Percentiles rank a stretch among this genome's conserved stretches.
These are phyloP conservation scores for Adoxophyes honmai DNA, from an alignment of 1,140 invertebrate species.

Conservation along the genomic window DNA sequence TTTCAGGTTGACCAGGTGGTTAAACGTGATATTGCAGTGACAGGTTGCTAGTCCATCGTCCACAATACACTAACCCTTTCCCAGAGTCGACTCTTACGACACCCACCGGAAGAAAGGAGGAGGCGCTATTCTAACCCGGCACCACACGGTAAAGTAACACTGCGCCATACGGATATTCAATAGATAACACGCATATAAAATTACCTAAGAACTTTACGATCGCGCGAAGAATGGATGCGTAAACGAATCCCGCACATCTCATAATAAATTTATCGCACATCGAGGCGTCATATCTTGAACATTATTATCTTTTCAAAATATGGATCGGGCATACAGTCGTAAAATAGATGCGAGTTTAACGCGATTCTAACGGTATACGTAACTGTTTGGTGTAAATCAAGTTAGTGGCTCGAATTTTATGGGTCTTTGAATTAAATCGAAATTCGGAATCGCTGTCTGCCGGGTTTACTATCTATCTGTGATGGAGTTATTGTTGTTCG, in stretches of 20 bases:
- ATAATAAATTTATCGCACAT: neutral
- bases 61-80: no score
- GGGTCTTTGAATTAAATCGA: neutral
- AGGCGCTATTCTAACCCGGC: no score
- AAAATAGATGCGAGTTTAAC: slow-evolving; percentile 18
- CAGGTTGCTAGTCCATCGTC: no score
- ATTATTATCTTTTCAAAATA: slow-evolving; percentile 19
- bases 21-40: no score
- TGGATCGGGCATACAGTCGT: slow-evolving; percentile 14
- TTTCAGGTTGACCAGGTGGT: no score
- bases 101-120: no score
- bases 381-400: slow-evolving; percentile 3
- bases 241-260: neutral
- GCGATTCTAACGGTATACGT: slow-evolving; percentile 9
- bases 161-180: no score
- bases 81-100: no score
- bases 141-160: no score
- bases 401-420: neutral
- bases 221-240: neutral
- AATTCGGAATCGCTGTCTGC: no score
- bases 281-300: slow-evolving; percentile 7
- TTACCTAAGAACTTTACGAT: slow-evolving; percentile 14
- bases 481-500: no score
- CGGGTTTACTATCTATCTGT: no score
- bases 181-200: slow-evolving; percentile 7